A percentile compares a stretch with the other conserved stretches of the same genome.
These are phyloP conservation scores for Hemiscyllium ocellatum DNA, from an alignment of 2,113 vertebrate genomes.

Conservation along the genomic window DNA sequence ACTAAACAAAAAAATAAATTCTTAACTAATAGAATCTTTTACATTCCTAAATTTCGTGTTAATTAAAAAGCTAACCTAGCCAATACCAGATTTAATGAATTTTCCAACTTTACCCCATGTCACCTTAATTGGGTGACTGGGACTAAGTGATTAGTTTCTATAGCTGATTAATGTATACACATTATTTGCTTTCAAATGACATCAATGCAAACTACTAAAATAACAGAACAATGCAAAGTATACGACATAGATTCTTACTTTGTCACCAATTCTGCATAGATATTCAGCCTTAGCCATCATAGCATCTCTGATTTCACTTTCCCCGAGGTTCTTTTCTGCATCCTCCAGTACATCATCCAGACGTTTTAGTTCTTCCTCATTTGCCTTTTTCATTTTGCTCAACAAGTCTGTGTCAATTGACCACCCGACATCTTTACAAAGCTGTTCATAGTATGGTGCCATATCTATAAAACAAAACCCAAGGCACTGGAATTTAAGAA, in stretches of 20 bases:
- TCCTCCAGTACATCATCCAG: slow-evolving; percentile 84
- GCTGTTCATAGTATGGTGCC: slow-evolving; percentile 83
- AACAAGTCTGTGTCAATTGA: slow-evolving; percentile 72
- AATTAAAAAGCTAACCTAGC: neutral
- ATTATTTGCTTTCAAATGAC: neutral
- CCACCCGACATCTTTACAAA: slow-evolving; percentile 94
- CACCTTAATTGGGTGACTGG: too few species aligned
- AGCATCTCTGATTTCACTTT: slow-evolving; percentile 90
- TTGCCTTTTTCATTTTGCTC: slow-evolving; percentile 90
- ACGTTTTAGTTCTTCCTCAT: slow-evolving; percentile 83
- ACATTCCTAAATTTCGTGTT: neutral
- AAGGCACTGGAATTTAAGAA: neutral
- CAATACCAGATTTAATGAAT: neutral
- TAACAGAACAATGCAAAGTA: neutral
- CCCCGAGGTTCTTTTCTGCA: slow-evolving; percentile 86
- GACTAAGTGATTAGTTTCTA: too few species aligned
- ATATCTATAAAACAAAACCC: slow-evolving; percentile 66
- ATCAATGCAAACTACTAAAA: neutral
- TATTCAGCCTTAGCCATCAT: slow-evolving; percentile 98
- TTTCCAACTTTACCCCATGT: neutral
- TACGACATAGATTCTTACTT: slow-evolving; percentile 58
- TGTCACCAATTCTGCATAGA: slow-evolving; percentile 87
- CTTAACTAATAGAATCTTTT: neutral
- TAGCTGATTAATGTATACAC: neutral
- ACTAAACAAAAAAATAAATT: neutral